Evolutionary conservation across 2,113 vertebrate genomes (phyloP), one percentile per base, ranked within the genome.

Genomic region (Onychorhynchus coronatus): DNA sequence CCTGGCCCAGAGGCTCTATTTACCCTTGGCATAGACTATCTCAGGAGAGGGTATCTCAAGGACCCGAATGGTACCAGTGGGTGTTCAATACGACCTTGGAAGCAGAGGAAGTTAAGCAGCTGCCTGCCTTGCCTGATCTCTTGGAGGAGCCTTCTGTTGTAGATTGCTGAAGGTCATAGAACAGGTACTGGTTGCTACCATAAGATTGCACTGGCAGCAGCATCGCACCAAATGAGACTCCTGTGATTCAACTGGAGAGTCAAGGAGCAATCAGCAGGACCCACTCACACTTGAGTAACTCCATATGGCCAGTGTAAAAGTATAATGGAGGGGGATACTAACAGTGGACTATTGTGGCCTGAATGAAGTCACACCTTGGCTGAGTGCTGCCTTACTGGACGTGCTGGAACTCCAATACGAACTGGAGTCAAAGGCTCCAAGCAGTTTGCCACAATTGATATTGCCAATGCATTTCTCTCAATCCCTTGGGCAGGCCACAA

Each of bases 191-290:
- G 30, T 17, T 0, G 0, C 22, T 53, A 41, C 24, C 39, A 23
- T 1, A 1, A 6, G 0, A 0, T 28, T 59, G 39, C 46, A n/a
- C 13, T 1, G 6, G 50, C 44, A 19, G 56, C 72, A 71, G 28
- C 67, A 15, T 50, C 35, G 5, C 50, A 59, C 19, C 11, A 11
- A 9, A 18, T 0, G 4, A 41, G 67, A 27, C n/a, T 41, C 30
- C n/a, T 28, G 5, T 24, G 31, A 49, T 74, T 86, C 67, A 67
- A 0, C 53, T 49, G 47, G n/a, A 47, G 53, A 47, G 31, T 47
- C 30, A 35, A 33, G n/a, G 52, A 41, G 67, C 41, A 44, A 31
- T 79, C 39, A 47, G 67, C 53, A 59, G 67, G 39, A 67, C 47
- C 28, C 37, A 30, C 37, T 41, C 22, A 41, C 14, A 16, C 37